Evolutionary conservation across 2,113 vertebrate species (phyloP).

Genomic region (Choloepus hoffmanni): DNA sequence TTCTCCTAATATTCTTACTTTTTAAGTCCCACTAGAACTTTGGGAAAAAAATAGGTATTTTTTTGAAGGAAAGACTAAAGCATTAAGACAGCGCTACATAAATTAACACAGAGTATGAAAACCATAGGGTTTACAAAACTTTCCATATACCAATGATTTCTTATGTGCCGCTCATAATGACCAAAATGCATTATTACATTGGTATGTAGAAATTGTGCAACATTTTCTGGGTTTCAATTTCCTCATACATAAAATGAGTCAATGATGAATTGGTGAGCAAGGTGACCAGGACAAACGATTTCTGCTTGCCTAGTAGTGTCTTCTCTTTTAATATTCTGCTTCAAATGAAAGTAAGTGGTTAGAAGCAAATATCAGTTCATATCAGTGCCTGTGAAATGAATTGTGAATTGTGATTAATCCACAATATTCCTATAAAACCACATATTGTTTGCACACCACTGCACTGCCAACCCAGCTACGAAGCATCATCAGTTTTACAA

Average conservation of each 20-base stretch:
- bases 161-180: neutral
- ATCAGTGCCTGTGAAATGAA: neutral
- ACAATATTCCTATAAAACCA: slow-evolving; percentile 23
- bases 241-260: neutral
- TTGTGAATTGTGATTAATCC: neutral
- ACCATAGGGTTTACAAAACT: neutral
- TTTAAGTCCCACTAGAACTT: slow-evolving; percentile 31
- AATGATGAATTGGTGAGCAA: neutral
- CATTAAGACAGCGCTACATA: neutral
- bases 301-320: neutral
- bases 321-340: slow-evolving; percentile 25
- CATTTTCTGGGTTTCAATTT: neutral
- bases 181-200: neutral
- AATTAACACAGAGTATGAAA: slow-evolving; percentile 23
- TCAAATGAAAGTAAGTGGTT: neutral
- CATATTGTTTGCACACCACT: neutral
- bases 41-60: neutral
- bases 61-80: neutral
- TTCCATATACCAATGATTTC: neutral
- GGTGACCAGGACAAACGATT: slow-evolving; percentile 1
- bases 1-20: neutral
- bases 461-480: neutral
- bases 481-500: neutral
- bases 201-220: neutral
- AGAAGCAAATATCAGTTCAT: slow-evolving; percentile 30